phyloP scores from a whole-genome alignment of 1,140 invertebrate genomes.

The Aphidius ervi region DNA sequence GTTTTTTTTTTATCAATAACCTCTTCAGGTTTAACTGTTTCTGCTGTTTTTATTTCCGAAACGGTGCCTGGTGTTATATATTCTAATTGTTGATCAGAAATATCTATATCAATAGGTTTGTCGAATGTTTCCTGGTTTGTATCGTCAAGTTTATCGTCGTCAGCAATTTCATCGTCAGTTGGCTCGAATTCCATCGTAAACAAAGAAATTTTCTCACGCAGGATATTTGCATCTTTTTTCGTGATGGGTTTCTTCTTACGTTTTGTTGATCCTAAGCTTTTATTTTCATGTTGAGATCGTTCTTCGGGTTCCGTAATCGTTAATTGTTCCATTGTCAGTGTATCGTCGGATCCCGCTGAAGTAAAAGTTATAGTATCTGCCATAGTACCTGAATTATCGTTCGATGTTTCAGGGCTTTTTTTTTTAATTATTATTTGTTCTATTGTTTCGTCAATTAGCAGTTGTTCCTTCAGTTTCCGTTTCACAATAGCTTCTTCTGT shows the following conservation, averaged over 20 bases:
- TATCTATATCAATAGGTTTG: too few relatives aligned
- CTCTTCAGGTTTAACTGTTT: slow-evolving; percentile 47
- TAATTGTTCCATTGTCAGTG: slow-evolving; percentile 31
- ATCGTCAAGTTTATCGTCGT: too few relatives aligned
- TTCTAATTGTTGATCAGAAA: too few relatives aligned
- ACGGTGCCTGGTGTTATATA: too few relatives aligned
- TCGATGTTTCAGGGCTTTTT: slow-evolving; percentile 12
- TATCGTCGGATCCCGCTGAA: slow-evolving; percentile 31
- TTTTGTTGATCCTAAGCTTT: too few relatives aligned
- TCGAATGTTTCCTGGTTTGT: too few relatives aligned
- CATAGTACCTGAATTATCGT: slow-evolving; percentile 30
- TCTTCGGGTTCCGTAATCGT: slow-evolving; percentile 37
- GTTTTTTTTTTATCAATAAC: too few relatives aligned
- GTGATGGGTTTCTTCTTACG: slow-evolving; percentile 34
- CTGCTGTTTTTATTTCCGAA: slow-evolving; percentile 46
- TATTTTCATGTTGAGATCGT: not conserved
- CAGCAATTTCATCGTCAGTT: too few relatives aligned
- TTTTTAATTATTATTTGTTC: slow-evolving; percentile 40
- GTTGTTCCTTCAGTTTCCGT: slow-evolving; percentile 33
- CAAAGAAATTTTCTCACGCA: too few relatives aligned
- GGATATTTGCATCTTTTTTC: slow-evolving; percentile 43
- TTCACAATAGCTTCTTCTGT: slow-evolving; percentile 41
- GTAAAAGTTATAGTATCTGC: slow-evolving; percentile 32
- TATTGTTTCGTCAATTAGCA: slow-evolving; percentile 21
- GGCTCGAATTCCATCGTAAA: too few relatives aligned